These are phyloP conservation scores for Lytechinus pictus DNA, from an alignment of 35 echinoderm and acorn worm genomes.

Conservation along the genomic window DNA sequence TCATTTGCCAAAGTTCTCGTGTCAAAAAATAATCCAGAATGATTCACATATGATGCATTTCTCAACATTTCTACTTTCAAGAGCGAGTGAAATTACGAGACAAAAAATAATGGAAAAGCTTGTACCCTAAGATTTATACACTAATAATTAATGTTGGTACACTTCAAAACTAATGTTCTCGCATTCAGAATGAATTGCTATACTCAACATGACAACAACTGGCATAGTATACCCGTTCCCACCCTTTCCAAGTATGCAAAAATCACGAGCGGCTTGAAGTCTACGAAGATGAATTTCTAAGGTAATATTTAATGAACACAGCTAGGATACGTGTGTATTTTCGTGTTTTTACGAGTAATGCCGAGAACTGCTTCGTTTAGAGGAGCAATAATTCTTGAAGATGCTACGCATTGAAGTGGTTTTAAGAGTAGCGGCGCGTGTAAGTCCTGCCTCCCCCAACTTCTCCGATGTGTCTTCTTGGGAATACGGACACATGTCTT, in stretches of 20 bases:
- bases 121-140: not conserved
- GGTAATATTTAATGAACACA: not conserved
- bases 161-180: not conserved
- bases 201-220: not conserved
- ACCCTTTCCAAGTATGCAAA: not conserved
- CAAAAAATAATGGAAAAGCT: not conserved
- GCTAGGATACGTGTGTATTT: not conserved
- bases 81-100: not conserved
- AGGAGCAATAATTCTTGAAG: not conserved
- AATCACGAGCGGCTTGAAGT: not conserved
- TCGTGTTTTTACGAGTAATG: not conserved
- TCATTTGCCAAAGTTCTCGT: not conserved
- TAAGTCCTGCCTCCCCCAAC: constrained; percentile 1
- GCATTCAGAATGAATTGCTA: not conserved
- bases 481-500: constrained; percentile 4
- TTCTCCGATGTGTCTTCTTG: constrained; percentile 25
- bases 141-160: not conserved
- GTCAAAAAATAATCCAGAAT: not conserved
- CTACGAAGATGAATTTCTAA: not conserved
- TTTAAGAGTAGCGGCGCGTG: constrained; percentile 10
- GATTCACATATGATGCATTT: not conserved
- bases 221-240: not conserved
- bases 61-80: not conserved
- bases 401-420: not conserved
- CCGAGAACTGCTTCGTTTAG: not conserved